Evolutionary conservation across 92 coral and sea anemone species (phyloP), one percentile per base, ranked within the genome.

Genomic region (Umimayanthus kanabou): DNA sequence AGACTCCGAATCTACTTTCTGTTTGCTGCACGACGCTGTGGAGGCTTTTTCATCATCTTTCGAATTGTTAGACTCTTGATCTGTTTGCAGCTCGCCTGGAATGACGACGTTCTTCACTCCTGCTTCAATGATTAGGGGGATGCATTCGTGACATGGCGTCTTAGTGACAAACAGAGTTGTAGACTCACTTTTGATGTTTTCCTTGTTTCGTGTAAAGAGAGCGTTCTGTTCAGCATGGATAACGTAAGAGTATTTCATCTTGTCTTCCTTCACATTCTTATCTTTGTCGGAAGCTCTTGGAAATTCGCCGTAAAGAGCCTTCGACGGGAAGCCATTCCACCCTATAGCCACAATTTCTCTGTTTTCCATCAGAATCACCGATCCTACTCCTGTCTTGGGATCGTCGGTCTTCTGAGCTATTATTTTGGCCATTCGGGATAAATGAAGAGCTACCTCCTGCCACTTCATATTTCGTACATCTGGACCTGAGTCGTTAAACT

Each of bases 211-310:
- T 28, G 83, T 74, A 25, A 94, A 75, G 7, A 96, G 83, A 8
- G 98, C 98, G 75, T 96, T 96, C 73, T 96, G 96, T 40, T 92
- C 96, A 5, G 98, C 96, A 84, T 94, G 98, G 82, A 94, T 94
- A 20, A 90, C 84, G 71, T 89, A 94, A 5, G 96, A 90, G 80
- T 93, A 94, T 67, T 95, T 95, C 76, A 82, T 88, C 5, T 90
- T 13, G 10, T 53, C 69, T 22, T 22, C 92, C 20, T 28, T 20
- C 13, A 2, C 69, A 1, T 25, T 53, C 4, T 67, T 1, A 42
- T 95, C 93, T 0, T 26, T 16, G 28, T 77, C 33, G 1, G 98
- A 91, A 2, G 94, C 97, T 76, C 96, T 92, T 4, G 96, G 94
- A 78, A 94, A 96, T 67, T 96, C 98, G 7, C 98, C 98, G 73